Conservation (phyloP, 2,888 invertebrate genomes). For the Boloria euphrosyne region DNA sequence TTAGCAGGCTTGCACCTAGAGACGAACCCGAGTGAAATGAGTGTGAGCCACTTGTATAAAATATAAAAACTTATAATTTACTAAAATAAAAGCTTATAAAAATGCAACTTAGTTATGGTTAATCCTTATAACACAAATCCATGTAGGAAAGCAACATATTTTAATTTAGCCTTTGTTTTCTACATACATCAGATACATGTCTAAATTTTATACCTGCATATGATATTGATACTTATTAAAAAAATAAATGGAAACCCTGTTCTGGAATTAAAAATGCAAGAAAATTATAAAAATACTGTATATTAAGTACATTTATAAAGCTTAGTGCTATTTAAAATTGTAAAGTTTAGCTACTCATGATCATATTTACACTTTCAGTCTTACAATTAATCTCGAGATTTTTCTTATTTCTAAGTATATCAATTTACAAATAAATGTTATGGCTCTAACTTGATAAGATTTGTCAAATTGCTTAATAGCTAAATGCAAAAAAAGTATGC, state of each 20-base stretch:
- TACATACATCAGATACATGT: no score
- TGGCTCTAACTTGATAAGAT: constrained; percentile 5
- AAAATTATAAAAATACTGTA: constrained; percentile 21
- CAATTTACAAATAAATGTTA: constrained; percentile 5
- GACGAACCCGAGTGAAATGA: no score
- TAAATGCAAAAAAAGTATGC: background rate
- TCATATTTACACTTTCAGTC: constrained; percentile 75
- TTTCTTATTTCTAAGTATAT: constrained; percentile 22
- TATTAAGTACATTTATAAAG: constrained; percentile 21
- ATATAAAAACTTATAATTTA: no score
- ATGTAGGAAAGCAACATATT: no score
- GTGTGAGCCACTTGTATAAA: no score
- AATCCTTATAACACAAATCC: no score
- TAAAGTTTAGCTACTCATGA: constrained; percentile 46
- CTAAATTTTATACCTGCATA: no score
- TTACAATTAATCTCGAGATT: constrained; percentile 50
- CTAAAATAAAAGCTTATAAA: no score
- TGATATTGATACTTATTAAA: no score
- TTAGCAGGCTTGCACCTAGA: no score
- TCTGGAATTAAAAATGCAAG: background rate
- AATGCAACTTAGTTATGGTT: no score
- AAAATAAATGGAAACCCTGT: background rate
- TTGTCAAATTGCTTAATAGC: background rate
- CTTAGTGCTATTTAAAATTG: constrained; percentile 30
- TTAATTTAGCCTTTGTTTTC: no score